These are phyloP conservation scores for Chymomyza costata DNA, from an alignment of 1,140 invertebrate genomes.

Conservation along the genomic window DNA sequence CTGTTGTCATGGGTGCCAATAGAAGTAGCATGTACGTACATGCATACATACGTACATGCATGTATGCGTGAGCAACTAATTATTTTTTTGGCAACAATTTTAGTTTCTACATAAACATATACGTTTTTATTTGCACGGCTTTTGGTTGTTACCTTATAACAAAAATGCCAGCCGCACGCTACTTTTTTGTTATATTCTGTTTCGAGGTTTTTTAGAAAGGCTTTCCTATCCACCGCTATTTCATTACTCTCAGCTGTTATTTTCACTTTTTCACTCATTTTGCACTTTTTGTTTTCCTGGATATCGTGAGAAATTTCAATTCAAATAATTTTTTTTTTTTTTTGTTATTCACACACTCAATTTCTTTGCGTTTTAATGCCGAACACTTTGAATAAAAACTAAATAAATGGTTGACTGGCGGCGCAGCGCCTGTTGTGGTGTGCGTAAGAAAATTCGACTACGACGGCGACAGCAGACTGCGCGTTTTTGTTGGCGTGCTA, in stretches of 20 bases:
- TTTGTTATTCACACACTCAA: too few relatives aligned
- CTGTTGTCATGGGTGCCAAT: slow-evolving; percentile 13
- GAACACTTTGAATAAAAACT: neutral
- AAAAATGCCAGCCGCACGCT: slow-evolving; percentile 79
- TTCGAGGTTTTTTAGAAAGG: slow-evolving; percentile 76
- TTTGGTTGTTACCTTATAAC: slow-evolving; percentile 81
- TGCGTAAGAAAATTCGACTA: slow-evolving; percentile 42
- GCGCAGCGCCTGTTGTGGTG: slow-evolving; percentile 3
- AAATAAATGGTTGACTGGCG: neutral
- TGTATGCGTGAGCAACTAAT: neutral
- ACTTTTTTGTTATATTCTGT: slow-evolving; percentile 81
- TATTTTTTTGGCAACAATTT: too few relatives aligned
- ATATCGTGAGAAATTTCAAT: too few relatives aligned
- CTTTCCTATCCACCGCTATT: slow-evolving; percentile 37
- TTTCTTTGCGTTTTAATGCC: slow-evolving; percentile 27
- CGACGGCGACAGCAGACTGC: too few relatives aligned
- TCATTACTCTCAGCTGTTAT: slow-evolving; percentile 20
- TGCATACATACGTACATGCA: neutral
- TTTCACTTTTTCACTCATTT: slow-evolving; percentile 62
- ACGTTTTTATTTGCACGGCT: neutral
- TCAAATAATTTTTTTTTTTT: slow-evolving; percentile 4
- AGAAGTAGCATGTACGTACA: neutral
- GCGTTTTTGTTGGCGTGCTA: too few relatives aligned
- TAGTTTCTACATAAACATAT: too few relatives aligned
- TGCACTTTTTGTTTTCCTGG: slow-evolving; percentile 36